Evolutionary conservation across 2,888 invertebrate species (phyloP), one percentile per base, ranked within the genome.

Genomic region (Leucoma salicis): DNA sequence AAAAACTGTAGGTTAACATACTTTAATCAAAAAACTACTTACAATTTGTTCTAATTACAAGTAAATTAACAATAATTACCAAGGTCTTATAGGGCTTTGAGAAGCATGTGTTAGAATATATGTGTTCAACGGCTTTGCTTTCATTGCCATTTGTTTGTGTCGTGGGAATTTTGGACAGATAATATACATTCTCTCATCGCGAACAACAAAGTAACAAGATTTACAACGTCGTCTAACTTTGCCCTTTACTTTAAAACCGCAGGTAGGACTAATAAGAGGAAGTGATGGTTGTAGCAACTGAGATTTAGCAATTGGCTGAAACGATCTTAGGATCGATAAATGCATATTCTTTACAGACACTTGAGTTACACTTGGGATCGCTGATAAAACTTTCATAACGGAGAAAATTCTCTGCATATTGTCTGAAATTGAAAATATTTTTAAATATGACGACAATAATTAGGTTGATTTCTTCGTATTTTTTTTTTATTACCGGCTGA

Each of bases 101-200:
- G 93, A 93, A 2, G 94, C 95, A 74, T 94, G 94, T 1, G 95
- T 93, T 43, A 96, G 69, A 43, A 95, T 93, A 93, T 94, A 95
- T 12, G 93, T 93, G 58, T 94, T 94, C 50, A 91, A 91, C 8
- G 92, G 93, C 53, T 92, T 91, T 43, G 92, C 91, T 43, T 92
- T 91, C 90, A 93, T 93, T 11, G 92, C 82, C 92, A 94, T 94
- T 80, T 96, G 96, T 69, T 97, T 97, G 70, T 97, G 97, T 25
- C 96, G 91, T 14, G 93, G 94, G 68, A 92, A 92, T 16, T 93
- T 93, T 40, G 93, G 93, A 60, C 97, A 97, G 54, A 95, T 92
- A 29, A 95, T 92, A 74, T 92, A 94, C 57, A 92, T 69, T 44
- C 95, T 91, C 55, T 94, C 92, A 59, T 95, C 90, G 41, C 94